Base-by-base conservation (phyloP, 2,888 invertebrate genomes). In the Spatulosminthurus flaviceps region DNA sequence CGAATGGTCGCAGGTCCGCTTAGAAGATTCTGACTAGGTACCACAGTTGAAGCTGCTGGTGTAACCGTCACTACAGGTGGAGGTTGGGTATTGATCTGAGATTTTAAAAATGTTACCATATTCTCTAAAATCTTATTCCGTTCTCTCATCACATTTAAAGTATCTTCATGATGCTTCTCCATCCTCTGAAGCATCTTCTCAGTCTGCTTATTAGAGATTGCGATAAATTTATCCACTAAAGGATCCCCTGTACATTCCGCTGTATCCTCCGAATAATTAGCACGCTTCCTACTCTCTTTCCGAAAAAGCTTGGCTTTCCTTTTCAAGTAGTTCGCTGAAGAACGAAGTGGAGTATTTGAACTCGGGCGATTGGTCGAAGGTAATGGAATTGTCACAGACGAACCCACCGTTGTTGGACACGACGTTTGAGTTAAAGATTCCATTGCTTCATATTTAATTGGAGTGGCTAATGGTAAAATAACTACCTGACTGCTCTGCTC, bases 141-240 rank as follows among this genome's bases (percentile, higher is more conserved):
- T 28, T 82, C 80, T 11, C 79, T 74, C 82, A 82, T 82, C 7
- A 78, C 13, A 1, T 21, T 24, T 7, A 82, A n/a, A 0, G 80
- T 70, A 26, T 79, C 79, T 26, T 79, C 76, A 67, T 82, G 82
- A 22, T 80, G 79, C 19, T 79, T 69, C 4, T 80, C 72, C 64
- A 82, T 72, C 42, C 79, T 77, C 28, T 80, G 79, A 66, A 82
- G 21, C 70, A 82, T 74, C 42, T 64, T 60, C 43, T 80, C 80
- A 76, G 79, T 80, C 69, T 82, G 81, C 24, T 72, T 71, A 21
- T n/a, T 74, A 4, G 79, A 79, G 1, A 80, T 71, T 4, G 80
- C 77, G 5, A 81, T 75, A 51, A 80, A 80, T 70, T 77, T 81
- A 41, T 74, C 28, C 1, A 75, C 19, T 16, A 81, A 51, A 51